phyloP scores from a whole-genome alignment of 2,888 invertebrate species.

The Sympetrum striolatum region DNA sequence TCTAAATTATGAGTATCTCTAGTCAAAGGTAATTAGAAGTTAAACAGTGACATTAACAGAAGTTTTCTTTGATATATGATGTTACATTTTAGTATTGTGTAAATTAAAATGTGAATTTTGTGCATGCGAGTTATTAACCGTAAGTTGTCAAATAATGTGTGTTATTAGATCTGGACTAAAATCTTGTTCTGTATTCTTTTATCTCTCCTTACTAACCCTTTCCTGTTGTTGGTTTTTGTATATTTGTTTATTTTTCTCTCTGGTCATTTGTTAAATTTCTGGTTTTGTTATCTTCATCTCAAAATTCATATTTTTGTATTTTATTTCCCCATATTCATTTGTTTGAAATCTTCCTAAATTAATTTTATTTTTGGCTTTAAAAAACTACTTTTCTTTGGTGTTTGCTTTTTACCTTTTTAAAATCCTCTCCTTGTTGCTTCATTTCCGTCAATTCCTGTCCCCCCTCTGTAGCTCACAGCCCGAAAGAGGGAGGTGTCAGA shows the following conservation, averaged over 20 bases:
- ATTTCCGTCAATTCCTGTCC: background rate
- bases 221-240: background rate
- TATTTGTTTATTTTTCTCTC: background rate
- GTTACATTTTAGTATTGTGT: too few relatives aligned
- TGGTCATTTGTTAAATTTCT: background rate
- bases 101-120: too few relatives aligned
- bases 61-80: too few relatives aligned
- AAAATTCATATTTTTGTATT: background rate
- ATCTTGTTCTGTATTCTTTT: background rate
- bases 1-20: too few relatives aligned
- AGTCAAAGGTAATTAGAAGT: too few relatives aligned
- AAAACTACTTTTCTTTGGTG: background rate
- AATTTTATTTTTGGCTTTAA: background rate
- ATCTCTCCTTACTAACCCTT: background rate
- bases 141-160: background rate
- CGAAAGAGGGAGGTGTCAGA: constrained; percentile 24
- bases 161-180: background rate
- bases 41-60: too few relatives aligned
- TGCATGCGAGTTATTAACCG: too few relatives aligned
- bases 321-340: background rate
- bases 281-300: background rate
- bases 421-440: background rate
- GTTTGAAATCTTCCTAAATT: background rate
- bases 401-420: background rate
- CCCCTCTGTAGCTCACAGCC: constrained; percentile 4